Evolutionary conservation across 2,113 vertebrate genomes (phyloP), one percentile per base, ranked within the genome.

Genomic region (Falco punctatus): DNA sequence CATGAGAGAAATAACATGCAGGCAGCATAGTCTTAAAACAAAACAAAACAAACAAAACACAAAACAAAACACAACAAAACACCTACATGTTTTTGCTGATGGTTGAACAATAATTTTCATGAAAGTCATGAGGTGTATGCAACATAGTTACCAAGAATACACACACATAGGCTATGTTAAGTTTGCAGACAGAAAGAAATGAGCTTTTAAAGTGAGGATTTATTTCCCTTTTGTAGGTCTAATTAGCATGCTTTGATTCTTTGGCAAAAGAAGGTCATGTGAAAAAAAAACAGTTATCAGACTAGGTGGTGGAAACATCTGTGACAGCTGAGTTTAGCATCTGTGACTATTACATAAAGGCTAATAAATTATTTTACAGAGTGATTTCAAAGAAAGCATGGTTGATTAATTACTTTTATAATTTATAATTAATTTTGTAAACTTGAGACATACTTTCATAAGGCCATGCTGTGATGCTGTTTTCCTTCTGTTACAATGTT

Each of bases 211-310:
- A 83, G 11, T 10, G 6, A 82, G 9, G 3, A 44, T 85, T 90
- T 78, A 6, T 81, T 84, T 92, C 44, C 3, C 9, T 96, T 95
- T 74, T 42, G 85, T 40, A 59, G 30, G 18, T 79, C 44, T 90
- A 92, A 92, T 93, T 92, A 87, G 24, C 30, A 70, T 81, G 44
- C 5, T 72, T 86, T 91, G 4, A 2, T 78, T 92, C 40, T 54
- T 85, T 55, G 18, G 77, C 79, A 72, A 90, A 96, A 88, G 67
- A 92, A 92, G 65, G 89, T 91, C 71, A 73, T n/a, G 5, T 91
- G 59, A 80, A n/a, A 96, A 81, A 81, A 66, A 67, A 26, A 1
- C 17, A 5, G 9, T 86, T 92, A 72, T 73, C 42, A 89, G 72
- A 21, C 19, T 20, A 90, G 11, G 24, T 44, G 75, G 40, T 46